Evolutionary conservation across 2,113 vertebrate species (phyloP).

Genomic region (Rostratula benghalensis): DNA sequence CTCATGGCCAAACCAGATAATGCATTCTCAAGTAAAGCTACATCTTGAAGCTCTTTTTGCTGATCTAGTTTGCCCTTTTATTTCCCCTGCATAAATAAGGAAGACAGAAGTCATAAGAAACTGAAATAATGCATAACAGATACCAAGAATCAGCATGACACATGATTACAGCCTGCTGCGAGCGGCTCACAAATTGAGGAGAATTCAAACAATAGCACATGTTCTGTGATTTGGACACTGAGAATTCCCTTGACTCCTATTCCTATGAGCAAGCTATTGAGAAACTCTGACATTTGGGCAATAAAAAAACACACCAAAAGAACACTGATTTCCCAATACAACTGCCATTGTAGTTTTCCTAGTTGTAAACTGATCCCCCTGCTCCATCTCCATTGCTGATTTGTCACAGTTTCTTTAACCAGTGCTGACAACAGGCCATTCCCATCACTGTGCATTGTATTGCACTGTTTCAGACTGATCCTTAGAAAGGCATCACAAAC

Average conservation of each 20-base stretch:
- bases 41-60: neutral
- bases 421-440: slow-evolving; percentile 8
- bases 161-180: slow-evolving; percentile 10
- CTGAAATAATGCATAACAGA: slow-evolving; percentile 45
- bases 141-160: slow-evolving; percentile 27
- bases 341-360: neutral
- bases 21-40: neutral
- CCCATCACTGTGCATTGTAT: neutral
- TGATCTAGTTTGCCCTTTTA: slow-evolving; percentile 3
- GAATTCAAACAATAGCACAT: slow-evolving; percentile 51
- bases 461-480: neutral
- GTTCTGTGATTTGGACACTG: slow-evolving; percentile 17
- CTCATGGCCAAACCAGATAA: neutral
- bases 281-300: slow-evolving; percentile 52
- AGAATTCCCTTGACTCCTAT: slow-evolving; percentile 50
- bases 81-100: slow-evolving; percentile 8
- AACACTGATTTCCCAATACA: slow-evolving; percentile 33
- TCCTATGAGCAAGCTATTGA: slow-evolving; percentile 50
- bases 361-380: neutral
- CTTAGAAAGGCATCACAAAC: neutral
- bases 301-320: slow-evolving; percentile 17
- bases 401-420: neutral
- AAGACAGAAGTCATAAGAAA: slow-evolving; percentile 34
- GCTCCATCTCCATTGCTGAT: neutral
- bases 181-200: slow-evolving; percentile 31